Base-by-base conservation (phyloP, 2,797 vertebrate species). In the Catamblyrhynchus diadema region DNA sequence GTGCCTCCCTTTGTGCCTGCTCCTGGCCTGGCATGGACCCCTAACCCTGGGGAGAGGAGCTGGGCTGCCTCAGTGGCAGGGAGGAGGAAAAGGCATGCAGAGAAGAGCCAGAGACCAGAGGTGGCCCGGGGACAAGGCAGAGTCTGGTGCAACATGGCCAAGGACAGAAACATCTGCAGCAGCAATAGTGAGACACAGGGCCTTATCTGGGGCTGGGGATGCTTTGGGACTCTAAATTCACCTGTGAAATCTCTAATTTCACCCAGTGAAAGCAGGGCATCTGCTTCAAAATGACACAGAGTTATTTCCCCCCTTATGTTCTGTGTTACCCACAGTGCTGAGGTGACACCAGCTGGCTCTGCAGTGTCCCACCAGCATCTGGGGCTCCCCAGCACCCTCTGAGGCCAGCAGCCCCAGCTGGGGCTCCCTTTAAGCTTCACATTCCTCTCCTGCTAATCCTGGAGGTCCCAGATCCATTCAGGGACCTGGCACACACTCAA, bases 111-210 rank as follows among this genome's bases (percentile, higher is more conserved):
- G 69, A 70, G 24, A 50, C 17, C 54, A 77, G 61, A 45, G 45
- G 24, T 51, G 51, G 77, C 23, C 14, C 37, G 65, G 35, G 39
- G 42, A 25, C 9, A 35, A 1, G 8, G 45, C 48, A 59, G 3
- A 47, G 5, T 15, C 16, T 21, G 2, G 23, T 6, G 19, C 54
- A 28, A 21, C 27, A 14, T 1, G 6, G 54, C 14, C 54, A 35
- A 20, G 62, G 54, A 72, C 15, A 39, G 69, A 59, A 51, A 21
- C 8, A 53, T 37, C 9, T 56, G 30, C n/a, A 88, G 35, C 54
- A 54, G 4, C 12, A n/a, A n/a, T n/a, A 57, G 24, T 3, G 33
- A 14, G 22, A 3, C 10, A 3, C 1, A 17, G 15, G 67, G 50
- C 24, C 56, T 54, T 15, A 44, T 22, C 57, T 53, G 69, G 14